Evolutionary conservation across 1,140 invertebrate genomes (phyloP).

Genomic region (Lepidurus couesii): DNA sequence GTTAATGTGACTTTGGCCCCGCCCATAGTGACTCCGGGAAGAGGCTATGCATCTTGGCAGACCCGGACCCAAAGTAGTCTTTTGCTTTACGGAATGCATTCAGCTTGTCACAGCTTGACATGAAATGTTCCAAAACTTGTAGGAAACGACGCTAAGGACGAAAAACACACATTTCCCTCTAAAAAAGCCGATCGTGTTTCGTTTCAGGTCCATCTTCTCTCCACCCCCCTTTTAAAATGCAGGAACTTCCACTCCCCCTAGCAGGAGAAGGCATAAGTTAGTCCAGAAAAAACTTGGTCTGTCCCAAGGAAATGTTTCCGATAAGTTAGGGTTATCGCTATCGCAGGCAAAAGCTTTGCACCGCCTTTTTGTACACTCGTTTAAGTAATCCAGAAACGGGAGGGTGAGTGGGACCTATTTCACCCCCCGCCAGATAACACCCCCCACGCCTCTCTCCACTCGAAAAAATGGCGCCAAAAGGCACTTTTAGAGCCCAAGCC

Average conservation of each 20-base stretch:
- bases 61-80: not conserved
- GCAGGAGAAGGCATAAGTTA: not conserved
- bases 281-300: not conserved
- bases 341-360: not conserved
- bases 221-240: not conserved
- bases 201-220: not conserved
- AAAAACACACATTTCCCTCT: not conserved
- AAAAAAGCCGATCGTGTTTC: not conserved
- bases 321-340: conserved; percentile 22
- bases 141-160: not conserved
- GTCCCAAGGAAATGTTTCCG: conserved; percentile 18
- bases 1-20: not conserved
- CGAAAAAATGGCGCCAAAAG: not conserved
- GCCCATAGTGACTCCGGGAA: not conserved
- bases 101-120: conserved; percentile 1
- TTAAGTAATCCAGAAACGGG: not conserved
- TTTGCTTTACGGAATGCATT: not conserved
- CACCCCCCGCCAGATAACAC: not conserved
- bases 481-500: not conserved
- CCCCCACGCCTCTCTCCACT: not conserved
- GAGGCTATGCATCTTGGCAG: not conserved
- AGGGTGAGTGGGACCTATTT: not conserved
- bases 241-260: not conserved
- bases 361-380: conserved; percentile 6
- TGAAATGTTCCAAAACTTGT: not conserved